Evolutionary conservation across 2,888 invertebrate species (phyloP), one percentile per base, ranked within the genome.

Genomic region (Chrysina gloriosa): DNA sequence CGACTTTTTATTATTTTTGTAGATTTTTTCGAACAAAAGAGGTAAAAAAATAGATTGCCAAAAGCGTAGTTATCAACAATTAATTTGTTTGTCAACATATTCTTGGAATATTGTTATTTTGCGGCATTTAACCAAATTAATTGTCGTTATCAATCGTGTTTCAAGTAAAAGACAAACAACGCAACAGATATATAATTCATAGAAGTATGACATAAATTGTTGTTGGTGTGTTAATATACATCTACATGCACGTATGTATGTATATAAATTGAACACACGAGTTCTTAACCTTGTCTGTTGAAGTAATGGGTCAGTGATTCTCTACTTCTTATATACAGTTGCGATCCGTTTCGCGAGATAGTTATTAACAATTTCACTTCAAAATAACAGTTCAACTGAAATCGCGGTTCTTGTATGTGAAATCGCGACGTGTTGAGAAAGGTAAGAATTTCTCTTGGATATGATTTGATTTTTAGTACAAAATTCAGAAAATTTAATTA

Each of bases 301-400:
- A 25, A 58, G 56, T 25, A 52, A 65, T 65, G 65, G 65, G 65
- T 65, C 65, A 65, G 16, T 29, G 65, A 34, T 56, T 65, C 29
- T 27, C 34, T 42, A 65, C n/a, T 54, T 54, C 65, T 65, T 65
- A 65, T 54, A 42, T 65, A 54, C 31, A 16, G 27, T 39, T 58
- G 25, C 6, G 4, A 3, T 3, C 2, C 25, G 7, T 5, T 25
- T 31, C 21, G 4, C 3, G 23, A 36, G 34, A 52, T 36, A 56
- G 54, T 36, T 21, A 36, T 9, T 21, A 36, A 56, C 34, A 56
- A 23, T 56, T 36, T 36, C 36, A 23, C 54, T 36, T 36, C 9
- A 2, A 23, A 9, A 48, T 21, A 48, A 6, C 25, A 21, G 48
- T 19, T n/a, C 42, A 3, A 14, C 19, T 16, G 19, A 42, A 42